A percentile compares a stretch with the other conserved stretches of the same genome.
These are phyloP conservation scores for Campoplex nolae DNA, from an alignment of 2,888 invertebrate species.

Conservation along the genomic window DNA sequence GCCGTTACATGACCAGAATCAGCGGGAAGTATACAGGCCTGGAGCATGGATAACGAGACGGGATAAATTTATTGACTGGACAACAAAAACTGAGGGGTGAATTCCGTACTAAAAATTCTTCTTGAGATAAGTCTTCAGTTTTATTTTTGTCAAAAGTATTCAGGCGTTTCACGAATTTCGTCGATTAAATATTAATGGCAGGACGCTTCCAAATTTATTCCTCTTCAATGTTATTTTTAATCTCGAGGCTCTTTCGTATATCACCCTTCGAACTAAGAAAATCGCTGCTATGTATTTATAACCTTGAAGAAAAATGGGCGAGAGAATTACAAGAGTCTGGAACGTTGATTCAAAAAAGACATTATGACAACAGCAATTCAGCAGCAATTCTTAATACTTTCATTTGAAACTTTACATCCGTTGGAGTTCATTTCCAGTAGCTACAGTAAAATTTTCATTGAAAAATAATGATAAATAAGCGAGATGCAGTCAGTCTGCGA, in stretches of 20 bases:
- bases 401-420: background rate
- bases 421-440: background rate
- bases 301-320: background rate
- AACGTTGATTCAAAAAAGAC: background rate
- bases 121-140: background rate
- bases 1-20: conserved; percentile 60
- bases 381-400: background rate
- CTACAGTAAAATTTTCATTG: too few species aligned
- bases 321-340: background rate
- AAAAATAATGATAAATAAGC: too few species aligned
- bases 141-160: conserved; percentile 9
- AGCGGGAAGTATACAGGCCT: conserved; percentile 42
- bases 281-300: background rate
- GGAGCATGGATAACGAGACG: conserved; percentile 22
- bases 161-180: conserved; percentile 19
- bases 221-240: background rate
- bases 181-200: conserved; percentile 23
- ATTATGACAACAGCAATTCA: background rate
- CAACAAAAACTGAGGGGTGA: conserved; percentile 21
- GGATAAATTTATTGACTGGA: conserved; percentile 62
- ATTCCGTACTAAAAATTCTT: conserved; percentile 11
- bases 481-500: too few species aligned
- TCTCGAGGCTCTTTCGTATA: background rate
- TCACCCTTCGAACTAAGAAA: background rate
- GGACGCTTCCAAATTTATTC: background rate